Base-by-base conservation (phyloP, 1,140 invertebrate species). In the Hirudo medicinalis region DNA sequence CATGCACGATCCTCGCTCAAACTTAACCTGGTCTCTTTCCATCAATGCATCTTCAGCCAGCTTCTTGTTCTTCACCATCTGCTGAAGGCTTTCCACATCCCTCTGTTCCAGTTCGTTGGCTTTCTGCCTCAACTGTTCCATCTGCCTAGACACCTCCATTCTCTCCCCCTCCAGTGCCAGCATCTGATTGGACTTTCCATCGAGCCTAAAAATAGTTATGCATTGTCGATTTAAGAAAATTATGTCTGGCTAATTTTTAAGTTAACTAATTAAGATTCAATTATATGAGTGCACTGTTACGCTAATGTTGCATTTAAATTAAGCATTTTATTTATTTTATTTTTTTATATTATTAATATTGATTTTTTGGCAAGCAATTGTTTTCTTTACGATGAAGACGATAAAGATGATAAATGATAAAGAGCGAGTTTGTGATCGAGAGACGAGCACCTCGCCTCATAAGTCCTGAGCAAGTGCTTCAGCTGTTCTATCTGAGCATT, bases 41-140 rank as follows among this genome's bases (percentile, higher is more conserved):
- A 63, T 22, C 29, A 63, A 63, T 8, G 57, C 57, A 32, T 63
- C 57, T 63, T 63, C 57, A 9, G 29, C 20, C 29, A 63, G 19
- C 29, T 63, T 22, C 17, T 63, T 63, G 57, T 63, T 63, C 22
- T 32, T 63, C 57, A 63, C 22, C 57, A 63, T 63, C 9, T 63
- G 57, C 29, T 63, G 57, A 20, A 63, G 22, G 20, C 17, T 63
- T 22, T 63, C 57, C 22, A 25, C 29, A 32, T 63, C 29, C 22
- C 29, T 63, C 8, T 32, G 57, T 63, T 63, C 22, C 57, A 25
- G 20, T 63, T 63, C 22, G 8, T n/a, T 32, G 57, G 29, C 29
- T 22, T 63, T 63, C 8, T 63, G 22, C 11, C 20, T 22, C 57
- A 63, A 11, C 13, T 19, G 57, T 11, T 63, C 22, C 57, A 63